Evolutionary conservation across 2,113 vertebrate species (phyloP).

Genomic region (Neotoma lepida): DNA sequence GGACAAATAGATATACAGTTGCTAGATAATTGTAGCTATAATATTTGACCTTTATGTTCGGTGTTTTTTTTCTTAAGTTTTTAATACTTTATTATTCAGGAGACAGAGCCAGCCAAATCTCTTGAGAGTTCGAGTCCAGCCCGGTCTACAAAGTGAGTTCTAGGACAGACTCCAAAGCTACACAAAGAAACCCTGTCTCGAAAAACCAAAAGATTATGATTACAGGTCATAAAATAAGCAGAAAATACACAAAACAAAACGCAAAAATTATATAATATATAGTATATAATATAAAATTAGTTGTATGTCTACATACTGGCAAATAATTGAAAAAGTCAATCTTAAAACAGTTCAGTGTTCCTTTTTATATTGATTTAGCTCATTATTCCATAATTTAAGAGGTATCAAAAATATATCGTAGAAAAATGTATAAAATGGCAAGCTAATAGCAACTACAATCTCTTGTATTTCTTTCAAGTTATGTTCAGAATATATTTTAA

Average conservation of each 20-base stretch:
- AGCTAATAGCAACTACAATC: not conserved
- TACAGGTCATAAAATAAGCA: constrained; percentile 2
- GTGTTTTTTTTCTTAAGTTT: constrained; percentile 4
- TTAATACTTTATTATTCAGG: not conserved
- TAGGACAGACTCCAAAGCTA: too few relatives aligned
- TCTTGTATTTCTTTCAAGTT: not conserved
- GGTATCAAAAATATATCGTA: not conserved
- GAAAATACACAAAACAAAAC: not conserved
- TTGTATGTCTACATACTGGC: not conserved
- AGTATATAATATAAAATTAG: not conserved
- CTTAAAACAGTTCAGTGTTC: constrained; percentile 19
- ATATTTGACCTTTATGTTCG: constrained; percentile 9
- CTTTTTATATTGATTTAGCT: not conserved
- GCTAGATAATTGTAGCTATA: constrained; percentile 15
- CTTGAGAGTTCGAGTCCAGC: too few relatives aligned
- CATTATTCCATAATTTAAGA: not conserved
- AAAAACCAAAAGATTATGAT: not conserved
- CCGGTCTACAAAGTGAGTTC: too few relatives aligned
- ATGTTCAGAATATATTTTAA: not conserved
- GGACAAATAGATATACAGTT: constrained; percentile 12
- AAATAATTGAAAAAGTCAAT: constrained; percentile 55
- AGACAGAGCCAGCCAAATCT: too few relatives aligned
- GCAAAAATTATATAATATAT: not conserved
- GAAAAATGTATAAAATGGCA: not conserved
- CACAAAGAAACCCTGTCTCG: too few relatives aligned